Evolutionary conservation across 1,140 invertebrate genomes (phyloP).

Genomic region (Drosophila pseudoananassae): DNA sequence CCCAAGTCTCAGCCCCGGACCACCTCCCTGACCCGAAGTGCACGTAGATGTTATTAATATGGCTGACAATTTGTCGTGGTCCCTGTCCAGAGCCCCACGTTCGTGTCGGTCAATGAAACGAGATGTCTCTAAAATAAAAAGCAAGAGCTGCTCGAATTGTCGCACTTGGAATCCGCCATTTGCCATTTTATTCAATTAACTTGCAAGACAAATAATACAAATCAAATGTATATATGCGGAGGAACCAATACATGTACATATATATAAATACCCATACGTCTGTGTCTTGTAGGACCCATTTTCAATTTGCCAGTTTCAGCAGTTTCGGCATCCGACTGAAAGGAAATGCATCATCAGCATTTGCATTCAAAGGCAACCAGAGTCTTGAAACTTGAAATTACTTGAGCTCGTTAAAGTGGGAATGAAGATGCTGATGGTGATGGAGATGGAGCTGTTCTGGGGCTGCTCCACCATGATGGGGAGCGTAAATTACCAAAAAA

Average conservation of each 20-base stretch:
- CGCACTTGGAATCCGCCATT: constrained; percentile 60
- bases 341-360: constrained; percentile 77
- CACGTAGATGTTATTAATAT: constrained; percentile 77
- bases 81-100: constrained; percentile 15
- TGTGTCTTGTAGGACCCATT: constrained; percentile 68
- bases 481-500: constrained; percentile 75
- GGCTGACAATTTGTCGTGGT: constrained; percentile 75
- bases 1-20: constrained; percentile 17
- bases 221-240: constrained; percentile 47
- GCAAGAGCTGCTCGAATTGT: constrained; percentile 71
- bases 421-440: constrained; percentile 26
- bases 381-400: constrained; percentile 72
- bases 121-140: constrained; percentile 76
- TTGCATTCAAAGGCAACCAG: constrained; percentile 62
- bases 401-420: constrained; percentile 56
- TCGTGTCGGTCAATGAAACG: constrained; percentile 49
- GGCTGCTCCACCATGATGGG: constrained; percentile 6
- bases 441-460: constrained; percentile 16
- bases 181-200: constrained; percentile 80
- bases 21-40: neutral
- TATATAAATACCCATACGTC: constrained; percentile 8
- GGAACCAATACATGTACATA: constrained; percentile 13
- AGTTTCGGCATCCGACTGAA: constrained; percentile 58
- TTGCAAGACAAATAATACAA: constrained; percentile 78
- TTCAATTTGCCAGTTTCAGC: constrained; percentile 73